Conservation (phyloP, 2,888 invertebrate species). For the Limnephilus rhombicus region DNA sequence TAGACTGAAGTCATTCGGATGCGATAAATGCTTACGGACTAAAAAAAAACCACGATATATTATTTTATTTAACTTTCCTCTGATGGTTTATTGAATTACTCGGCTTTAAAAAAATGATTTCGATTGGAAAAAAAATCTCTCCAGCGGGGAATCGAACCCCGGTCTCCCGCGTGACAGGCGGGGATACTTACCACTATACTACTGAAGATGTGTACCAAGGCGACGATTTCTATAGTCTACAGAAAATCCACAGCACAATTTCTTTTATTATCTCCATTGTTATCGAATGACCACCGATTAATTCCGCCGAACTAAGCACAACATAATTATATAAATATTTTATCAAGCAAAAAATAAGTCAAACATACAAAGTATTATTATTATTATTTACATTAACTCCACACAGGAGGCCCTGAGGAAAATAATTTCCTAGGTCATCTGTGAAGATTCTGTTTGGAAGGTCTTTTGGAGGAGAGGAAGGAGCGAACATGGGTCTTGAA, state of each 20-base stretch:
- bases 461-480: too few relatives aligned
- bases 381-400: too few relatives aligned
- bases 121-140: slow-evolving; percentile 67
- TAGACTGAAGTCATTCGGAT: too few relatives aligned
- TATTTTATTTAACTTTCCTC: neutral
- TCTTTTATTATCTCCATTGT: neutral
- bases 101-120: neutral
- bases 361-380: too few relatives aligned
- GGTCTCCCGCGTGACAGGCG: slow-evolving; percentile 67
- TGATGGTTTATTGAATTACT: neutral
- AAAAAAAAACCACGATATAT: neutral
- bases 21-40: too few relatives aligned
- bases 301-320: too few relatives aligned
- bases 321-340: too few relatives aligned
- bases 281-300: neutral
- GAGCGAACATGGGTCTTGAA: too few relatives aligned
- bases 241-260: neutral
- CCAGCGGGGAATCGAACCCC: slow-evolving; percentile 66
- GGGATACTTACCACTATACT: slow-evolving; percentile 67
- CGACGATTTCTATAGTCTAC: neutral
- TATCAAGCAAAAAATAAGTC: too few relatives aligned
- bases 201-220: slow-evolving; percentile 29
- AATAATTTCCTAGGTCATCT: too few relatives aligned
- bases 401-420: too few relatives aligned
- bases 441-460: too few relatives aligned